Evolutionary conservation across 2,797 vertebrate species (phyloP), one percentile per base, ranked within the genome.

Genomic region (Melanotaenia pygmaea): DNA sequence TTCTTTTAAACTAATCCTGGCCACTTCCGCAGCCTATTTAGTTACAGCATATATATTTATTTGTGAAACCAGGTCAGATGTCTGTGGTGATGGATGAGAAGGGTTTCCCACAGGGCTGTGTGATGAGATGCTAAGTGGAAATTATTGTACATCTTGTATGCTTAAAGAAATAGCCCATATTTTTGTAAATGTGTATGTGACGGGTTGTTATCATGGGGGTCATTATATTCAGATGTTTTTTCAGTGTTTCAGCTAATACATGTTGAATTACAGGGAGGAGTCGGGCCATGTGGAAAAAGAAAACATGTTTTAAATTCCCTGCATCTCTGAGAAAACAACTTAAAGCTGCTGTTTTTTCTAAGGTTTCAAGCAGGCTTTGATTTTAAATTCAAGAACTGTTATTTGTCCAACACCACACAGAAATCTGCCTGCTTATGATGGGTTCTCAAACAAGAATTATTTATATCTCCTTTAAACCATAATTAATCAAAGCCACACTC

Each of bases 41-140:
- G 12, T 51, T 30, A 20, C 37, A 56, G 50, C 26, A 16, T 22
- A 43, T 63, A 30, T 56, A 30, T 65, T 85, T 83, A 88, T 87
- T 80, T 80, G 80, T 80, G 63, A 80, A 88, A 86, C 62, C 72
- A 64, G 87, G 86, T 88, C 90, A 91, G 80, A 84, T 69, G 72
- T 64, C 50, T 9, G 10, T 12, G 65, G 61, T 40, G 62, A 78
- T 22, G 26, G 30, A 75, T 80, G 68, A 67, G 60, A 63, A 76
- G 2, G 63, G 78, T 84, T 79, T 64, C 80, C 79, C 86, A 74
- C 66, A 50, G 68, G 84, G 74, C 32, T 70, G 38, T 58, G 67
- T 30, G 38, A 86, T 82, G 53, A 65, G 67, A 75, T 37, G 50
- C 77, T 70, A 65, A 9, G 58, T 61, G 68, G 77, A 77, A 75